Base-by-base conservation (phyloP, 2,113 vertebrate species). In the Saguinus midas region DNA sequence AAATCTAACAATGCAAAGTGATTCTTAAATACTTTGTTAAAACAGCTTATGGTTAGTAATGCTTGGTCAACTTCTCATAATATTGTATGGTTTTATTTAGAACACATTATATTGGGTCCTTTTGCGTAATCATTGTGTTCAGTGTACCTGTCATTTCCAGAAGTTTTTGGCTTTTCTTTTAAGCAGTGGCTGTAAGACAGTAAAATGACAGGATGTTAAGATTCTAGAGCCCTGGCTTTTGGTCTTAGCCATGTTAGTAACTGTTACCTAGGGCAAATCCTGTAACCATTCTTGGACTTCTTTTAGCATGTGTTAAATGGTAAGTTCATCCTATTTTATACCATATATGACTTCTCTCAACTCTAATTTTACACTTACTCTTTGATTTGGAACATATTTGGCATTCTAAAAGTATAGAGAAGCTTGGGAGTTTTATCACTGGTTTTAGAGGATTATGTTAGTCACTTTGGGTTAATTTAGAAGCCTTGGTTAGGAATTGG, bases 371-470 rank as follows among this genome's bases (percentile, higher is more conserved):
- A 58, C 68, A 75, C 61, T 29, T 48, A 92, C 37, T 45, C 58
- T 95, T 78, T 88, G 12, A 75, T 97, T 93, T 52, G 55, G 82
- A 93, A 21, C 75, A 17, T 52, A 84, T 48, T 91, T 93, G 76
- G 52, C 78, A 84, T 91, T 95, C 87, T 75, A 58, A 90, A 96
- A 87, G 32, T 75, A 70, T 90, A n/a, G 45, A 96, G 86, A 87
- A 55, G 16, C 17, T 76, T 95, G 55, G 64, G 37, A 2, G 16
- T 91, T 95, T 94, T 84, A 72, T 93, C 48, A 23, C 70, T 95
- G 55, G 37, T 87, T 80, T 84, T 84, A 91, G 70, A 91, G 11
- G 52, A 40, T 83, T 27, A 50, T 95, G 20, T 57, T 95, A 79
- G 68, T 87, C 35, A 93, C 57, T 81, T 80, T 86, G 79, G 37